Conservation (phyloP, 1,140 invertebrate species). For the Tetragnatha versicolor region DNA sequence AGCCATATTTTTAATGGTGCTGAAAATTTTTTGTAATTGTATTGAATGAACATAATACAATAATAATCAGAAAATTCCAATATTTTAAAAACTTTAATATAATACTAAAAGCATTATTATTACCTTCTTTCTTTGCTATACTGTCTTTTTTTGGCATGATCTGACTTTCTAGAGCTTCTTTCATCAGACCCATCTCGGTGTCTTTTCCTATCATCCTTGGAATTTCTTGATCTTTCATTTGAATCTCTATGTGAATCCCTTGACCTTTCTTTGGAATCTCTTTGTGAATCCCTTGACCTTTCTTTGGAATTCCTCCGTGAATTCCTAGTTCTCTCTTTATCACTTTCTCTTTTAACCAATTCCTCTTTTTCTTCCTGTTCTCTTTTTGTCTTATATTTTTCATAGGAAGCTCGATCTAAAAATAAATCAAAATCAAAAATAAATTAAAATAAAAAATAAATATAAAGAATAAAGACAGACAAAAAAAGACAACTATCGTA, state of each 20-base stretch:
- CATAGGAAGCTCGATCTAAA: slow-evolving; percentile 47
- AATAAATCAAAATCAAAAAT: slow-evolving; percentile 1
- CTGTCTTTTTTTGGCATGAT: not conserved
- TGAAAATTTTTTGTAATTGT: no score
- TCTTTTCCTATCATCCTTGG: not conserved
- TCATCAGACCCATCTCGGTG: not conserved
- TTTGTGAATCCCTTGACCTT: no score
- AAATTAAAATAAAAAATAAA: not conserved
- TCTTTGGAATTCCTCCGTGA: no score
- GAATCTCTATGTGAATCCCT: no score
- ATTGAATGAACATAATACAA: no score
- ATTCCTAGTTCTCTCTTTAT: no score
- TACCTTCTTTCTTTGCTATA: slow-evolving; percentile 37
- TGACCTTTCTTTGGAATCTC: no score
- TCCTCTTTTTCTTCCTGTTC: slow-evolving; percentile 47
- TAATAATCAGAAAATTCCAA: no score
- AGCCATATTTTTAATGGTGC: no score
- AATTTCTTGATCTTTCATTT: not conserved
- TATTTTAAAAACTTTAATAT: no score
- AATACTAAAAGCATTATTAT: no score
- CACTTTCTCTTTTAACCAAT: not conserved
- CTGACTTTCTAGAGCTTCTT: not conserved
- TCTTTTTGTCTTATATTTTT: slow-evolving; percentile 56
- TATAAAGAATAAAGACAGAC: not conserved
- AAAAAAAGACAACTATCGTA: not conserved